Conservation (phyloP, 2,888 invertebrate genomes). For the Trissolcus brochymenae region DNA sequence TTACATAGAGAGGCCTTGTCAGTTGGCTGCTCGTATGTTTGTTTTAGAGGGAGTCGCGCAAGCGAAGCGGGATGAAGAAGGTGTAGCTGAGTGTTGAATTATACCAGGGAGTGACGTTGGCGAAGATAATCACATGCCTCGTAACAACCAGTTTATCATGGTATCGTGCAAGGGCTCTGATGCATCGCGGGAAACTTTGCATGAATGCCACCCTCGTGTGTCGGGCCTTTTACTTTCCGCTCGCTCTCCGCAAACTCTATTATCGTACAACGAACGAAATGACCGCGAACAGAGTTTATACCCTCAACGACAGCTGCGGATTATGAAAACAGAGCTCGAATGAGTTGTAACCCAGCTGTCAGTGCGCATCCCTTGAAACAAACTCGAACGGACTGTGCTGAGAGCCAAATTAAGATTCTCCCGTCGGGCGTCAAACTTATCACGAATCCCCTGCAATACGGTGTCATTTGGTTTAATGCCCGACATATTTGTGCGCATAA, state of each 20-base stretch:
- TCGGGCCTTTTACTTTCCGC: conserved; percentile 45
- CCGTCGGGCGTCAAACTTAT: too few relatives aligned
- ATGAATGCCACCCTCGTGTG: conserved; percentile 61
- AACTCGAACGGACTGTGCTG: too few relatives aligned
- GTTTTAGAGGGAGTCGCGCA: conserved; percentile 56
- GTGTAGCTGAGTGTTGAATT: conserved; percentile 61
- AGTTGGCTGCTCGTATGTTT: conserved; percentile 60
- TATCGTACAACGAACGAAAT: conserved; percentile 53
- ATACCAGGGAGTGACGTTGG: conserved; percentile 68
- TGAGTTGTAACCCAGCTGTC: conserved; percentile 26
- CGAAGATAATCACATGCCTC: conserved; percentile 72
- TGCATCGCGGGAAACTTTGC: conserved; percentile 67
- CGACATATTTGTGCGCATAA: too few relatives aligned
- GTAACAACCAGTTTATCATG: conserved; percentile 71
- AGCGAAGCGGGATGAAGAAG: conserved; percentile 43
- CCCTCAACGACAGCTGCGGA: neutral
- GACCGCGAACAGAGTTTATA: conserved; percentile 12
- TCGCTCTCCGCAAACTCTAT: conserved; percentile 63
- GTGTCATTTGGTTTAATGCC: too few relatives aligned
- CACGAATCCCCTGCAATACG: too few relatives aligned
- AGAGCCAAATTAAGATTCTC: too few relatives aligned
- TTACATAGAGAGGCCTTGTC: conserved; percentile 50
- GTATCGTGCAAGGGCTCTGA: conserved; percentile 67
- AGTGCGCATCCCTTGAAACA: neutral
- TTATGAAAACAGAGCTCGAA: conserved; percentile 20